Percentiles rank a stretch among this genome's conserved stretches.
These are phyloP conservation scores for Bactericera cockerelli DNA, from an alignment of 1,140 invertebrate species.

Conservation along the genomic window DNA sequence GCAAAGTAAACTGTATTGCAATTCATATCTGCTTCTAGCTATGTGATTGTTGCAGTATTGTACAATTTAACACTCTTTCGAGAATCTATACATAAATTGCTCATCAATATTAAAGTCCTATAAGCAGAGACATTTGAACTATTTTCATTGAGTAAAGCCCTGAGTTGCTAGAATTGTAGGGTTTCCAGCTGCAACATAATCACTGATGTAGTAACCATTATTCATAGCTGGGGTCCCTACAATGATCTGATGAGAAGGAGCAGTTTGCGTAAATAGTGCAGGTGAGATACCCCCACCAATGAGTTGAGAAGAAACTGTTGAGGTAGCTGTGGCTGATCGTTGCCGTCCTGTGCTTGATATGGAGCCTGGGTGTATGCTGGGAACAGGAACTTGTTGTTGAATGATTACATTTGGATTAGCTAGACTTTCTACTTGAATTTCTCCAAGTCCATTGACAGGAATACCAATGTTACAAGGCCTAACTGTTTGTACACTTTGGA, in stretches of 20 bases:
- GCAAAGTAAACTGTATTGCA: too few relatives aligned
- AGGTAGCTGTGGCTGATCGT: conserved; percentile 38
- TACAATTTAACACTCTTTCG: too few relatives aligned
- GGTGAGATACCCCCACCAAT: conserved; percentile 58
- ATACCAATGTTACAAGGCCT: conserved; percentile 47
- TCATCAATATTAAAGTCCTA: conserved; percentile 1
- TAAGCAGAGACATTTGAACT: neutral
- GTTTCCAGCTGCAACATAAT: neutral
- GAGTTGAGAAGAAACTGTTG: conserved; percentile 45
- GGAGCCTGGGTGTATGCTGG: conserved; percentile 45
- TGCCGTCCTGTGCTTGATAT: conserved; percentile 44
- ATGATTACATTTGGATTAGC: conserved; percentile 18
- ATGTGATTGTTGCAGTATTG: too few relatives aligned
- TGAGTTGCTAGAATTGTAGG: neutral
- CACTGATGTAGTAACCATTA: conserved; percentile 5
- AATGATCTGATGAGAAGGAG: conserved; percentile 1
- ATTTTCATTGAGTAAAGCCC: conserved; percentile 7
- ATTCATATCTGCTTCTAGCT: too few relatives aligned
- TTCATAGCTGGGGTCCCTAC: neutral
- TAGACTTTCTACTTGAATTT: conserved; percentile 45
- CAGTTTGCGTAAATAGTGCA: conserved; percentile 37
- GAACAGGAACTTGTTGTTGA: conserved; percentile 31
- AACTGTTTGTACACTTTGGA: conserved; percentile 31
- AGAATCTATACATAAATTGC: conserved; percentile 5
- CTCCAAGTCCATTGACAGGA: conserved; percentile 55